Evolutionary conservation across 2,797 vertebrate genomes (phyloP).

Genomic region (Phrynocephalus forsythii): DNA sequence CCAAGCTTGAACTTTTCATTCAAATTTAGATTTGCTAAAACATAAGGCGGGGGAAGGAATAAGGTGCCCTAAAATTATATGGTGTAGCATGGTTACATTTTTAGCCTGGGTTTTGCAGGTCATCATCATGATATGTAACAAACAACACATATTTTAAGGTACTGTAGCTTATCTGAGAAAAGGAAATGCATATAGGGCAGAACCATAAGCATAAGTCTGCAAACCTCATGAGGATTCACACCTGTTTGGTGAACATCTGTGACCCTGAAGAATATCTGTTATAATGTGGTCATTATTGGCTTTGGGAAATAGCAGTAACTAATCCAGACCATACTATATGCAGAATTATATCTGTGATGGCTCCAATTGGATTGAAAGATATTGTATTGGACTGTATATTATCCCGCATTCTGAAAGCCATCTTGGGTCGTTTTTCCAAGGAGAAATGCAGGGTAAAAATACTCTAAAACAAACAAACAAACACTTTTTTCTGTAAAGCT

Average conservation of each 20-base stretch:
- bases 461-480: too few species aligned
- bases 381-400: too few species aligned
- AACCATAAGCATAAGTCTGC: not conserved
- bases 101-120: not conserved
- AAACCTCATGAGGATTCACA: not conserved
- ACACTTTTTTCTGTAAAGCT: not conserved
- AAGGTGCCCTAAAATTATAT: not conserved
- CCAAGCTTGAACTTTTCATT: not conserved
- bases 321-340: not conserved
- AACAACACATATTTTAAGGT: not conserved
- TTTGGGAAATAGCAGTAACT: not conserved
- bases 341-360: not conserved
- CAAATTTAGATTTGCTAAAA: not conserved
- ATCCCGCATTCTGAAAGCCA: too few species aligned
- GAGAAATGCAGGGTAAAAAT: too few species aligned
- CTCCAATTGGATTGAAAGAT: not conserved
- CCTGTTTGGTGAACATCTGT: not conserved
- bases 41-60: not conserved
- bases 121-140: not conserved
- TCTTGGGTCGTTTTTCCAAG: too few species aligned
- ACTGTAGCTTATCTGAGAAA: not conserved
- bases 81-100: not conserved
- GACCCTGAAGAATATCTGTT: not conserved
- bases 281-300: not conserved
- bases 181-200: too few species aligned